phyloP scores from a whole-genome alignment of 2,888 invertebrate genomes.

The Timema podura region DNA sequence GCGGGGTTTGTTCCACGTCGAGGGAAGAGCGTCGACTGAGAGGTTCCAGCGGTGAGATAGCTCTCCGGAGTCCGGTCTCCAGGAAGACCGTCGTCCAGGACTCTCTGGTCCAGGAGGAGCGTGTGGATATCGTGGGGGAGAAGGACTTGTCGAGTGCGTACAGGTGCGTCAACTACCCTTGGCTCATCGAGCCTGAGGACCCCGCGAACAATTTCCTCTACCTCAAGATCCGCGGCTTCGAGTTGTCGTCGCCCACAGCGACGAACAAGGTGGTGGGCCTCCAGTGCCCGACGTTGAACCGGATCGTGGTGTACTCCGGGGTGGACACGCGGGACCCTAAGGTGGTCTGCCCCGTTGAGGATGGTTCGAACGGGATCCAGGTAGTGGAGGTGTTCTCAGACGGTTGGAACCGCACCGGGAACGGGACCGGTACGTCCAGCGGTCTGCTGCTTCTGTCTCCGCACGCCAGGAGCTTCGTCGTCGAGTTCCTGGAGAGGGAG shows the following conservation, averaged over 20 bases:
- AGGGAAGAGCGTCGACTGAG: conserved; percentile 62
- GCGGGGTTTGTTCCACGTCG: conserved; percentile 53
- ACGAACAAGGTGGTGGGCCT: conserved; percentile 26
- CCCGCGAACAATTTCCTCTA: conserved; percentile 65
- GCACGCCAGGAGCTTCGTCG: conserved; percentile 65
- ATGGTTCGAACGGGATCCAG: conserved; percentile 32
- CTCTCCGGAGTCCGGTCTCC: conserved; percentile 54
- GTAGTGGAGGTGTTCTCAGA: conserved; percentile 67
- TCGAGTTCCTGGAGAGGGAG: conserved; percentile 70
- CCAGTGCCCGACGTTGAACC: conserved; percentile 62
- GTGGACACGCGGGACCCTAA: conserved; percentile 57
- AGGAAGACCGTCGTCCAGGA: conserved; percentile 25
- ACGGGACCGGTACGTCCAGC: conserved; percentile 39
- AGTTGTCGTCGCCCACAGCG: conserved; percentile 41
- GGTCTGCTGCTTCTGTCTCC: conserved; percentile 41
- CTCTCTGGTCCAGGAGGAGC: conserved; percentile 31
- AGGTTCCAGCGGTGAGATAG: conserved; percentile 71
- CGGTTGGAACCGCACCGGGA: conserved; percentile 55
- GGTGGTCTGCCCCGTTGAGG: conserved; percentile 62
- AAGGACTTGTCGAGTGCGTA: conserved; percentile 34
- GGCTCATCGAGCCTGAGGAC: conserved; percentile 73
- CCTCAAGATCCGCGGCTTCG: conserved; percentile 63
- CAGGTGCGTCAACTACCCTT: conserved; percentile 66
- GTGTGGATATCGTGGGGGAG: neutral
- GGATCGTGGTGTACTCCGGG: conserved; percentile 69